phyloP scores from a whole-genome alignment of 1,140 invertebrate genomes.

The Archivesica marissinica region DNA sequence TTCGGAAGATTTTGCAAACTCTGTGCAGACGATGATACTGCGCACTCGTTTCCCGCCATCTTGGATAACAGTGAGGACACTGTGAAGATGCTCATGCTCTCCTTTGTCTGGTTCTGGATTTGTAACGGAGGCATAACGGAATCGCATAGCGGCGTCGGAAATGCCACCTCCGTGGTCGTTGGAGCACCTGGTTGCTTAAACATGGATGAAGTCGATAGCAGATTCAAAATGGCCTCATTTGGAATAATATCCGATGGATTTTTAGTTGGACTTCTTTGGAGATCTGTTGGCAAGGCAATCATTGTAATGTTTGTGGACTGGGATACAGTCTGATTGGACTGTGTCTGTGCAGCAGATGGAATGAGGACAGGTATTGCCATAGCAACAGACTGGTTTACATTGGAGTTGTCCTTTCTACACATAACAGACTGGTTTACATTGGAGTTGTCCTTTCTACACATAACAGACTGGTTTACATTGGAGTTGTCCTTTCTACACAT shows the following conservation, averaged over 20 bases:
- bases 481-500: slow-evolving; percentile 45
- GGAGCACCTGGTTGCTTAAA: neutral
- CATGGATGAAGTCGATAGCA: slow-evolving; percentile 11
- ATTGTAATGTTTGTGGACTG: slow-evolving; percentile 20
- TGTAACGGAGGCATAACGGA: neutral
- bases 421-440: slow-evolving; percentile 41
- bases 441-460: no score
- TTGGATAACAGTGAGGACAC: slow-evolving; percentile 40
- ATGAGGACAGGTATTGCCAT: slow-evolving; percentile 50
- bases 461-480: slow-evolving; percentile 23
- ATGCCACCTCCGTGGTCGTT: neutral
- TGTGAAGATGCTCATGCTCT: slow-evolving; percentile 16
- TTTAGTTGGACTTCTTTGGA: slow-evolving; percentile 8
- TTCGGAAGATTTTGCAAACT: slow-evolving; percentile 6
- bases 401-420: slow-evolving; percentile 32
- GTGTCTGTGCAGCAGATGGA: slow-evolving; percentile 23
- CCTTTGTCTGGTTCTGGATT: slow-evolving; percentile 23
- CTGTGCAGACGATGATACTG: slow-evolving; percentile 8
- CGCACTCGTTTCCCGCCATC: slow-evolving; percentile 17
- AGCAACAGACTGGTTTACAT: slow-evolving; percentile 28
- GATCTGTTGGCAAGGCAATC: slow-evolving; percentile 24
- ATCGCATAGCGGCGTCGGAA: neutral
- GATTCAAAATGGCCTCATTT: slow-evolving; percentile 22
- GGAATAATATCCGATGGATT: neutral
- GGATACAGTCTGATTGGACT: slow-evolving; percentile 7